Evolutionary conservation across 92 coral and sea anemone species (phyloP).

Genomic region (Siderastrea siderea): DNA sequence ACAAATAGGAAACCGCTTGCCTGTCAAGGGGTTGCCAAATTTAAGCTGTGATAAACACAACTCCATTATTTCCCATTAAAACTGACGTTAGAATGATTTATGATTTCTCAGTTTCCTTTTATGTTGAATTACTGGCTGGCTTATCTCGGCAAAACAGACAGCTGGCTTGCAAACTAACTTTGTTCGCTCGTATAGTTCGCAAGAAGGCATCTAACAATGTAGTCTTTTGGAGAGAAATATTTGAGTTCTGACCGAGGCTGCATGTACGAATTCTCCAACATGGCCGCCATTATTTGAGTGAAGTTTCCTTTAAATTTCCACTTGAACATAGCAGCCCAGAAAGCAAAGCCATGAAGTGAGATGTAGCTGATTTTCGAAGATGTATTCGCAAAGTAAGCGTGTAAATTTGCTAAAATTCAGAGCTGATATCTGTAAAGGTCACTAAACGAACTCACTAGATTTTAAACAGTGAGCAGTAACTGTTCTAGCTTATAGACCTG

Average conservation of each 20-base stretch:
- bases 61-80: constrained; percentile 17
- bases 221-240: neutral
- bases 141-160: constrained; percentile 25
- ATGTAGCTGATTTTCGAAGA: no score
- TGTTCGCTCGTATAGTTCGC: neutral
- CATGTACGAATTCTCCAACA: neutral
- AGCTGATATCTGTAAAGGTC: no score
- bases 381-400: no score
- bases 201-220: neutral
- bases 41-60: constrained; percentile 11
- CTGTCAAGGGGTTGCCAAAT: constrained; percentile 3
- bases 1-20: neutral
- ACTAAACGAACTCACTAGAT: no score
- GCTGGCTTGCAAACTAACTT: neutral
- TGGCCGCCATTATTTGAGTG: neutral
- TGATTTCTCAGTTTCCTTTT: constrained; percentile 47
- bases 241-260: neutral
- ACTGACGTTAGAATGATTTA: constrained; percentile 44
- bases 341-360: neutral
- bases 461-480: no score
- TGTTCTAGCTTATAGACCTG: no score
- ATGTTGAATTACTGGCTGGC: constrained; percentile 16
- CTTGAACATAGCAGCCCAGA: neutral
- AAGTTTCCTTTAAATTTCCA: neutral
- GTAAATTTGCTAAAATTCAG: no score